Evolutionary conservation across 2,888 invertebrate species (phyloP), one percentile per base, ranked within the genome.

Genomic region (Deilephila porcellus): DNA sequence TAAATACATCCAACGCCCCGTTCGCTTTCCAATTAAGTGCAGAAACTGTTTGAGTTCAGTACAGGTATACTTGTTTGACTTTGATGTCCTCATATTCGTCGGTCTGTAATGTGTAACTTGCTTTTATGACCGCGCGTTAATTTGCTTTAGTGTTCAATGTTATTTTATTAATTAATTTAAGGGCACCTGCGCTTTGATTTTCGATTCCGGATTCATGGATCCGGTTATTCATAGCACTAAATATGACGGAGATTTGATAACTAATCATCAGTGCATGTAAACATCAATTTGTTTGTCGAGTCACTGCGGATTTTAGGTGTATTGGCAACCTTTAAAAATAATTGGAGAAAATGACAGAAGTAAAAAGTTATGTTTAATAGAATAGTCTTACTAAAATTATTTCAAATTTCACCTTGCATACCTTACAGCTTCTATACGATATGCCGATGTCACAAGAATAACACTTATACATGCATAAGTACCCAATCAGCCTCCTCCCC

Each of bases 11-110:
- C 82, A 76, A 80, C 86, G 84, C 83, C 84, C 84, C 85, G 87
- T 84, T 86, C 89, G 90, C 90, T 92, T 92, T 92, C 86, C 93
- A 93, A 93, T 93, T 93, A 92, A 91, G 85, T 87, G 82, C 81
- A 83, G 86, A 82, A 85, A 86, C 87, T 89, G 91, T 91, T 89
- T 91, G 88, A 86, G 86, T 90, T 90, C 83, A 80, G 81, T 82
- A 82, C 86, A 87, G 88, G 88, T 90, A 91, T 92, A 90, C 89
- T 87, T 86, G 85, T 78, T 80, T 83, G 84, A 88, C 90, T 91
- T 92, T 92, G 91, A 92, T 86, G 90, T 90, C 81, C 87, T 83
- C 84, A 90, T 91, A 91, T 87, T 86, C 83, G 78, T 72, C 77
- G 73, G 73, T 74, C 77, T 81, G 82, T 78, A 80, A 84, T 86